Conservation (phyloP, 2,888 invertebrate species). For the Galerucella calmariensis region DNA sequence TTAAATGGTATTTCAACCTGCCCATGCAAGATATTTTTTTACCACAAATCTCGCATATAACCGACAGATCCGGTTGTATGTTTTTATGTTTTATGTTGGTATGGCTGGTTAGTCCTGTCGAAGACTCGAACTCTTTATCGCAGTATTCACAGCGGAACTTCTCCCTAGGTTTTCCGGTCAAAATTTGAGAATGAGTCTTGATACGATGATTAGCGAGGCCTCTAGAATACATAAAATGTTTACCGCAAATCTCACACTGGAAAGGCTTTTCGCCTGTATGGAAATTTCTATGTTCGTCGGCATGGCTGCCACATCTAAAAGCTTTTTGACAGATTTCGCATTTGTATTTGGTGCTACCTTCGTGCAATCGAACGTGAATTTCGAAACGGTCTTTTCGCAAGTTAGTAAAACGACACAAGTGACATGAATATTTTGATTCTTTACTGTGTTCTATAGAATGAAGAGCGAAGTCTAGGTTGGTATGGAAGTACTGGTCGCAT, state of each 20-base stretch:
- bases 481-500: slow-evolving; percentile 24
- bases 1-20: slow-evolving; percentile 59
- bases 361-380: slow-evolving; percentile 63
- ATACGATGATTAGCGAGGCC: slow-evolving; percentile 67
- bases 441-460: slow-evolving; percentile 38
- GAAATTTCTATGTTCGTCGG: slow-evolving; percentile 64
- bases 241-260: slow-evolving; percentile 59
- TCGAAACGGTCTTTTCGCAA: slow-evolving; percentile 53
- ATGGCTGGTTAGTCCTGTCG: slow-evolving; percentile 56
- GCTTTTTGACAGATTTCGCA: slow-evolving; percentile 54
- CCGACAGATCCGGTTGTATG: slow-evolving; percentile 62
- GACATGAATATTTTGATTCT: slow-evolving; percentile 39
- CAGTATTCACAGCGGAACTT: slow-evolving; percentile 61
- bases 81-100: slow-evolving; percentile 53
- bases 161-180: slow-evolving; percentile 56
- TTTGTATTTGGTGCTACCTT: slow-evolving; percentile 49
- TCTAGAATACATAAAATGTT: slow-evolving; percentile 67
- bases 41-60: slow-evolving; percentile 63
- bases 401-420: slow-evolving; percentile 48
- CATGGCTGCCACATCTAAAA: slow-evolving; percentile 65
- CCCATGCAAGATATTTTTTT: slow-evolving; percentile 60
- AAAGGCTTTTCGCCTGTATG: slow-evolving; percentile 67
- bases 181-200: slow-evolving; percentile 66
- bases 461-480: slow-evolving; percentile 38
- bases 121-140: slow-evolving; percentile 60